Base-by-base conservation (phyloP, 2,797 vertebrate genomes). In the Smutsia gigantea region DNA sequence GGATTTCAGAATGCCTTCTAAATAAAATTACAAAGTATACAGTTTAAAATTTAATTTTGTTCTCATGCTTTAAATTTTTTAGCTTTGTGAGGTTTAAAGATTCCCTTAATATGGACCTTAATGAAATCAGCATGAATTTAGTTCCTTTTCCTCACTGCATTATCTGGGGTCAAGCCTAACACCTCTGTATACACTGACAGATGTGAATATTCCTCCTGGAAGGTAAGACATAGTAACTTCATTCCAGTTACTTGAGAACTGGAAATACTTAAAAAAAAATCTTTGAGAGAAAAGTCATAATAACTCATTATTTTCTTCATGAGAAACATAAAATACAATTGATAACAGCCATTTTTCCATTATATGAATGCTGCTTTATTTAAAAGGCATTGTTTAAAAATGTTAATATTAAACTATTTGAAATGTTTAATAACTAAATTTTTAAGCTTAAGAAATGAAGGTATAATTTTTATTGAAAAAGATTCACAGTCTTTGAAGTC, bases 61-160 rank as follows among this genome's bases (percentile, higher is more conserved):
- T 90, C 57, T 96, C 46, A 18, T 92, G 87, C 66, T 57, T 85
- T 61, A 87, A 93, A 75, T 97, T 84, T 97, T 98, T 96, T 97
- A 99, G 99, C 97, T 99, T 99, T 31, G 98, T 99, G 5, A 99
- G 99, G 59, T 99, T 99, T 98, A 99, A 99, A 95, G 99, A 99
- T 18, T 99, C 99, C 8, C 99, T 99, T 95, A 99, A 99, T 97
- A 99, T 99, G 99, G 99, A 99, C 98, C 98, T 99, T 97, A 99
- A 99, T 97, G 99, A 99, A 99, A 99, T 99, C 66, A 99, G 99
- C 95, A 99, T 99, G 99, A 99, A 99, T 98, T 98, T 99, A 98
- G 99, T 99, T 89, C 99, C 99, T 0, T 99, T 99, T 98, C 99
- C 99, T 66, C 99, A 49, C 98, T 99, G 87, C 99, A 99, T 98